Evolutionary conservation across 2,113 vertebrate genomes (phyloP), one percentile per base, ranked within the genome.

Genomic region (Atractosteus spatula): DNA sequence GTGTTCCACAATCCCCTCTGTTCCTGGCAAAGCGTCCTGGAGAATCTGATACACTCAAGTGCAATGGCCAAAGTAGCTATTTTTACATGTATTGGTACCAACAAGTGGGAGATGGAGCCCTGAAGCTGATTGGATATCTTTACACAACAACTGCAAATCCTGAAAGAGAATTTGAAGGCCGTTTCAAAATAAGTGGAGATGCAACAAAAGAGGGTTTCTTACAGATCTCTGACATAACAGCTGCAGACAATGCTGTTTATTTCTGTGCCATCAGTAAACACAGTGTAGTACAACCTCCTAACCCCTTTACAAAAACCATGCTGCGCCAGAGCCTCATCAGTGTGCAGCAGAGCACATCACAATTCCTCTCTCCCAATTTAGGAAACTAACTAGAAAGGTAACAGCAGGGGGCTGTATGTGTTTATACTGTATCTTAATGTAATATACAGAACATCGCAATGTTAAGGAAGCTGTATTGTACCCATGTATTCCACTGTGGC

Each of bases 231-330:
- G 17, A 10, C 2, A 5, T 68, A 4, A 68, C 1, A 29, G 14
- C 47, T 55, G 47, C 12, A 61, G 80, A 88, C 71, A 79, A 61
- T 0, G 80, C 75, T 29, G 78, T 76, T 42, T 88, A 89, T 78
- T 86, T 86, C 65, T 87, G 83, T 71, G 85, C 87, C 62, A 82
- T 79, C 2, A 55, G 79, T 71, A 68, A 54, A 14, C 84, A 88
- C 87, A 81, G 83, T 76, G 16, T 10, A 64, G 55, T 70, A 82
- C 1, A 11, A 76, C 11, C n/a, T 45, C 14, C 66, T 72, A 3
- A 4, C 42, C 57, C 57, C 74, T 68, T 3, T 74, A 79, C 84
- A 85, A 79, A 84, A 88, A 85, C 73, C 66, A 62, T 41, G 14
- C 45, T 3, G 8, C 61, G 0, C 51, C 62, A 65, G 3, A 65